Base-by-base conservation (phyloP, 2,113 vertebrate genomes). In the Albula goreensis region DNA sequence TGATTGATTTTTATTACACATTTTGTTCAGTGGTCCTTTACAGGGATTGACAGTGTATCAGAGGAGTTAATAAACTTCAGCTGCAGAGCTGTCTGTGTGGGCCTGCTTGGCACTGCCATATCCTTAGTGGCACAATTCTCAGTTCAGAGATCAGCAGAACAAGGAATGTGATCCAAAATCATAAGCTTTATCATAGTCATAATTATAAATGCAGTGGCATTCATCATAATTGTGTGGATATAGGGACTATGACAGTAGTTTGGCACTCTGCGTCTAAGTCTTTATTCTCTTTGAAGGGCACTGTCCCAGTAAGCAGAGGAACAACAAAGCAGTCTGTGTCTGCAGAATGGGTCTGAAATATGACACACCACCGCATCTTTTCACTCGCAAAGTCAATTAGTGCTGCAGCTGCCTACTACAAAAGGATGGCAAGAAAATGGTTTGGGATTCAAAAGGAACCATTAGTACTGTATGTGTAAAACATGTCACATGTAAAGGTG, bases 321-420 rank as follows among this genome's bases (percentile, higher is more conserved):
- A 80, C 25, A 89, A 89, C 89, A 91, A 89, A 89, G 87, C 81
- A 0, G 11, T 74, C 86, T 88, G 85, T 91, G 88, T 90, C 70
- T 60, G 60, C 25, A 13, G 12, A 4, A 50, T 78, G 50, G 83
- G 50, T 50, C 51, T 80, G 60, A 78, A 89, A 50, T 13, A 63
- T 22, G 81, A 17, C 63, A 82, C 74, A 50, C 66, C 41, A 53
- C 86, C 48, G 77, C 31, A 19, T 19, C 48, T 56, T 52, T 5
- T 63, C 77, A 41, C 22, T 6, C 11, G 31, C 56, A 85, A 19
- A 85, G 2, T 6, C n/a, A 25, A 31, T 74, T 31, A 56, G 12
- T 56, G 53, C 70, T 31, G n/a, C 70, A 74, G 70, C 22, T 9
- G 70, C 4, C 31, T n/a, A 74, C 70, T 74, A 10, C n/a, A 31